Base-by-base conservation (phyloP, 1,140 invertebrate species). In the Thrips palmi region DNA sequence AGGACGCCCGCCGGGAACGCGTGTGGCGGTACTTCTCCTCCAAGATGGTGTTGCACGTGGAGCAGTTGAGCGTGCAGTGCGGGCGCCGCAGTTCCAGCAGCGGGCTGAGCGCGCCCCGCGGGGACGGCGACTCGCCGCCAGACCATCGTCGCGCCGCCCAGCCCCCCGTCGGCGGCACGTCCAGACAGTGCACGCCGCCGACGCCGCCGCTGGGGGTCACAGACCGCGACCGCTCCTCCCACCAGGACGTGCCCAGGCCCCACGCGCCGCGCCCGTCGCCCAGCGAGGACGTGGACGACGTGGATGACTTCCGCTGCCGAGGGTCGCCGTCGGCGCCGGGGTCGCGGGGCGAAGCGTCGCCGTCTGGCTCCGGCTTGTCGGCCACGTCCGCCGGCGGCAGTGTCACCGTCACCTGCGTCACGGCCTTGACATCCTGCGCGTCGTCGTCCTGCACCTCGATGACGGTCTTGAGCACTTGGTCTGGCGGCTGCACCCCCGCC, bases 11-110 rank as follows among this genome's bases (percentile, higher is more conserved):
- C n/a, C n/a, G n/a, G n/a, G n/a, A n/a, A n/a, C n/a, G n/a, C n/a
- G n/a, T 67, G 60, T 72, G 67, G 55, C 65, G 74, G 56, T 73
- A 74, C 44, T 71, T 63, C 44, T 74, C 71, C 50, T 76, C 72
- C 24, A 76, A 59, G 38, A 70, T 66, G 24, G 65, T 58, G 33
- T 66, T 72, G 60, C 75, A 79, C 42, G 68, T 64, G 44, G 73
- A 70, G 50, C 74, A 77, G 51, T 75, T 74, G 15, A 77, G 61
- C 2, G 73, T 77, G 57, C 75, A 77, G 47, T 75, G 71, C 15
- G 74, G 72, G 33, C 74, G 56, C 14, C 72, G 60, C 40, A 73
- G 68, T 55, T 75, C 72, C 29, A 74, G 58, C 19, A 74, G 54
- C 2, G 74, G 74, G 45, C 73, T 76, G 25, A 76, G 65, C 0